Evolutionary conservation across 2,888 invertebrate species (phyloP), one percentile per base, ranked within the genome.

Genomic region (Cosmia trapezina): DNA sequence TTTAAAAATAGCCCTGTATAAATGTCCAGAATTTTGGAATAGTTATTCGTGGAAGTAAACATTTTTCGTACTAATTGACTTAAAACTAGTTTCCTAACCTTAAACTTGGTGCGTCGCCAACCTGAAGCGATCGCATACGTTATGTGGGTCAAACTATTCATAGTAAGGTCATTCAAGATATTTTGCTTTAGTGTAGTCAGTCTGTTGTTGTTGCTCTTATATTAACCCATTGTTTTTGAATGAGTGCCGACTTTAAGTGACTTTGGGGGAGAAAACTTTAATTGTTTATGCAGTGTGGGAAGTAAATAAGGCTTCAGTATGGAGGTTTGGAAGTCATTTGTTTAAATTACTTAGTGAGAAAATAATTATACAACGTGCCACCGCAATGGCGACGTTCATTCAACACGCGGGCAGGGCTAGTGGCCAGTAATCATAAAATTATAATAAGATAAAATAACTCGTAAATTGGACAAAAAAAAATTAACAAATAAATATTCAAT

Each of bases 101-200:
- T 77, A 61, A 78, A 63, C 56, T 80, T 70, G 57, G 60, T 45
- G 56, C 56, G 17, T 61, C 43, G 65, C 82, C 65, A 59, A 60
- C 53, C 22, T 56, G 37, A 47, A 22, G 68, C 57, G 45, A 63
- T 54, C 69, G 33, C 41, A 17, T 11, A 17, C 33, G 41, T 11
- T 22, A 65, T 56, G 41, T 72, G 47, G 62, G 74, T 72, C 62
- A 69, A 51, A 60, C 71, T 71, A 67, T 65, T 49, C 37, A 74
- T 71, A 70, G 53, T 41, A 60, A 70, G 49, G 63, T 67, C 33
- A 77, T 47, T 33, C 51, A n/a, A 73, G 28, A 37, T 22, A 43
- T 61, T 22, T 28, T 72, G 33, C 19, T 59, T 45, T 9, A n/a
- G 9, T n/a, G 28, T 33, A 47, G 7, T 43, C 19, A 28, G 53